Conservation (phyloP, 2,797 vertebrate genomes). For the Chelon auratus region DNA sequence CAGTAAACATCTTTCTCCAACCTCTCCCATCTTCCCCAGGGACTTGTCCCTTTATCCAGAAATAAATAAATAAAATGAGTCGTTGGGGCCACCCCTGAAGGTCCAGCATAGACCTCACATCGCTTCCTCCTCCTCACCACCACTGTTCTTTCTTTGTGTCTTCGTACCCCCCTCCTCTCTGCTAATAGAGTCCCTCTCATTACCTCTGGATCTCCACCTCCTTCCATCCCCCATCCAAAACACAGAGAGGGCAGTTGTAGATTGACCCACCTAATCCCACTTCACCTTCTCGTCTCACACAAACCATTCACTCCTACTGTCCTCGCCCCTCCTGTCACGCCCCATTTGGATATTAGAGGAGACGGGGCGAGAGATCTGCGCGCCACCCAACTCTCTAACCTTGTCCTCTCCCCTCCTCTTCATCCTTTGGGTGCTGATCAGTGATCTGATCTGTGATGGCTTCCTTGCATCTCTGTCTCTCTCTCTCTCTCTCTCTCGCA, state of each 20-base stretch:
- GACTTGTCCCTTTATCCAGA: conserved; percentile 46
- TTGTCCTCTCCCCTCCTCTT: conserved; percentile 50
- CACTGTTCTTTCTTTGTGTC: conserved; percentile 52
- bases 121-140: conserved; percentile 39
- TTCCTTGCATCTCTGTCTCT: conserved; percentile 51
- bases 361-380: conserved; percentile 24
- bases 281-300: conserved; percentile 49
- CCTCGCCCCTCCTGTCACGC: conserved; percentile 41
- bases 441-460: conserved; percentile 82
- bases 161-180: conserved; percentile 45
- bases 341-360: conserved; percentile 54
- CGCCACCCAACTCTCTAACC: conserved; percentile 67
- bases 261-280: conserved; percentile 68
- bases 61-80: conserved; percentile 57
- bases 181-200: conserved; percentile 69
- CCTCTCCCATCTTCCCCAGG: conserved; percentile 39
- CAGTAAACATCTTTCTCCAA: conserved; percentile 47
- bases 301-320: conserved; percentile 32
- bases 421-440: conserved; percentile 73
- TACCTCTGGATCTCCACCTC: conserved; percentile 62
- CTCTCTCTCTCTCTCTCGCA: conserved; percentile 28
- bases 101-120: conserved; percentile 39
- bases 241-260: conserved; percentile 56
- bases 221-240: conserved; percentile 69
- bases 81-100: conserved; percentile 62